phyloP scores from a whole-genome alignment of 92 coral and sea anemone species.

The Epizoanthus ramosus region DNA sequence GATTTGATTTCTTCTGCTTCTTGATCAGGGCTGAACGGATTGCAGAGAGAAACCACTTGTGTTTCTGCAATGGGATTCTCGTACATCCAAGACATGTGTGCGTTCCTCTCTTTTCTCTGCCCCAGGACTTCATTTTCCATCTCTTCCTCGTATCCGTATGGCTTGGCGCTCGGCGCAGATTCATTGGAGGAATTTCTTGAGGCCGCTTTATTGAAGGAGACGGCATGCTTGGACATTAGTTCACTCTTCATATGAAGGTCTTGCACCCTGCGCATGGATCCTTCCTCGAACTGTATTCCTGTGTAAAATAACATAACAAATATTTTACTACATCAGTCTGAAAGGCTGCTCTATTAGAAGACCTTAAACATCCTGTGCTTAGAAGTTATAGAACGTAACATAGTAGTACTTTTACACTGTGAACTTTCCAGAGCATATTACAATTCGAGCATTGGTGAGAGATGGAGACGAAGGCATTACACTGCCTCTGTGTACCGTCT shows the following conservation, averaged over 20 bases:
- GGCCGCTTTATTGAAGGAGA: too few relatives aligned
- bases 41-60: not conserved
- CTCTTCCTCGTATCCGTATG: not conserved
- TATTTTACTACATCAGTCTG: too few relatives aligned
- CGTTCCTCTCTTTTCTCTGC: not conserved
- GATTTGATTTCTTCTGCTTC: not conserved
- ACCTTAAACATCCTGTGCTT: too few relatives aligned
- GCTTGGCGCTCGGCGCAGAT: too few relatives aligned
- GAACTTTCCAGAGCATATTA: too few relatives aligned
- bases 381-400: too few relatives aligned
- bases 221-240: not conserved
- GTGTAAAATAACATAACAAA: too few relatives aligned
- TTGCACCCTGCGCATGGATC: not conserved
- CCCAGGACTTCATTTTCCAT: not conserved
- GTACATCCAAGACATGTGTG: conserved; percentile 9
- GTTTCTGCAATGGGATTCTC: not conserved
- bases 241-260: not conserved
- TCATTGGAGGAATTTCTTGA: not conserved
- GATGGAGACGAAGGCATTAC: too few relatives aligned
- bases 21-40: not conserved
- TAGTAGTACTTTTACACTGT: too few relatives aligned
- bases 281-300: not conserved
- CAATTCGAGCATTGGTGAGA: too few relatives aligned
- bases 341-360: too few relatives aligned
- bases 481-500: too few relatives aligned